Evolutionary conservation across 2,888 invertebrate species (phyloP).

Genomic region (Eueremaeus valkanovi): DNA sequence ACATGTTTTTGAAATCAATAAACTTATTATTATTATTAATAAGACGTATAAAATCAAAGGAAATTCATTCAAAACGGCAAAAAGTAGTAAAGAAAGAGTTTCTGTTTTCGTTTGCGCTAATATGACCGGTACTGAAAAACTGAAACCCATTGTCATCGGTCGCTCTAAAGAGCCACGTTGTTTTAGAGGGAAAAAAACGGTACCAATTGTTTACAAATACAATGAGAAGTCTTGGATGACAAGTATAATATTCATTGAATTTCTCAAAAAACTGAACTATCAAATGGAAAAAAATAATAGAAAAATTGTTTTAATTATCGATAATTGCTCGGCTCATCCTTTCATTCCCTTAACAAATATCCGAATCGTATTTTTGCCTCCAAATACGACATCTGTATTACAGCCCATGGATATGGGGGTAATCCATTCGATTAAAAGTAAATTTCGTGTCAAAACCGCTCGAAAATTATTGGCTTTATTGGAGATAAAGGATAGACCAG

Average conservation of each 20-base stretch:
- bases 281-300: neutral
- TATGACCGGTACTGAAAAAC: neutral
- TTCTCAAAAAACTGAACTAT: neutral
- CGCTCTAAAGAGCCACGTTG: neutral
- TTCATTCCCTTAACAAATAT: neutral
- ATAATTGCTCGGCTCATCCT: slow-evolving; percentile 22
- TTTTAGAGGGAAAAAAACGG: neutral
- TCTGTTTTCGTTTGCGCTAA: neutral
- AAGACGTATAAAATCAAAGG: neutral
- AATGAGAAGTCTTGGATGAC: slow-evolving; percentile 26
- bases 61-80: neutral
- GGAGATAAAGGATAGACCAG: neutral
- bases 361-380: neutral
- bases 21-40: neutral
- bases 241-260: slow-evolving; percentile 10
- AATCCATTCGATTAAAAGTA: slow-evolving; percentile 18
- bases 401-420: slow-evolving; percentile 31
- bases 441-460: neutral
- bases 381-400: slow-evolving; percentile 11
- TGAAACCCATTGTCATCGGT: neutral
- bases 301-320: slow-evolving; percentile 1
- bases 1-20: neutral
- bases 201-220: neutral
- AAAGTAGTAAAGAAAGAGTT: slow-evolving; percentile 20
- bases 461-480: neutral